These are phyloP conservation scores for Anolis sagrei DNA, from an alignment of 2,113 vertebrate genomes.

Conservation along the genomic window DNA sequence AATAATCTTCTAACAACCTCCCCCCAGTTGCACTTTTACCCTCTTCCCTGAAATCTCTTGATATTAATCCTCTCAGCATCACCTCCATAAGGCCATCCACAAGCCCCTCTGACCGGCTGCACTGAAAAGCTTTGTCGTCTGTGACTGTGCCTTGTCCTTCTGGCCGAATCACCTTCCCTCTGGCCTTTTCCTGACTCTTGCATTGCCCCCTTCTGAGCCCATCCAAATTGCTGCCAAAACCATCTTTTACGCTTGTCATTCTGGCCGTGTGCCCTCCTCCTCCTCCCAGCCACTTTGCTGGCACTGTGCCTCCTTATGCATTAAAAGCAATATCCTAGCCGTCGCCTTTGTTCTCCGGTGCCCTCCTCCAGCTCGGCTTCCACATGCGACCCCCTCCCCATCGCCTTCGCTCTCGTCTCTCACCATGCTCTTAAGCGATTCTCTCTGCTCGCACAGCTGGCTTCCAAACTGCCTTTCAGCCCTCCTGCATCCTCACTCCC, in stretches of 20 bases:
- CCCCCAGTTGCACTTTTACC: background rate
- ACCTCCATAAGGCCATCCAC: constrained; percentile 40
- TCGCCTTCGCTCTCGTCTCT: background rate
- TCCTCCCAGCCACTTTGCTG: background rate
- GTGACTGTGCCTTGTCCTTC: constrained; percentile 45
- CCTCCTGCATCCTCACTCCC: background rate
- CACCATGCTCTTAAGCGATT: background rate
- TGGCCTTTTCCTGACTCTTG: background rate
- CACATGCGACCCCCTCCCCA: background rate
- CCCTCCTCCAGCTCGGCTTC: background rate
- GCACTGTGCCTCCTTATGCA: fast-evolving
- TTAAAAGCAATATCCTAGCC: background rate
- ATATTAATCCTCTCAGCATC: constrained; percentile 60
- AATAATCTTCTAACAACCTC: constrained; percentile 33
- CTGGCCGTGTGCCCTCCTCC: background rate
- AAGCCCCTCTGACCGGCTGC: constrained; percentile 27
- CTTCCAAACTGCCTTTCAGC: background rate
- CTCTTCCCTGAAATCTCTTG: constrained; percentile 52
- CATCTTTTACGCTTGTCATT: constrained; percentile 9
- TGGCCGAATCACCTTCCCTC: constrained; percentile 30
- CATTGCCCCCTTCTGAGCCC: background rate
- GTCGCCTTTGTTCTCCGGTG: background rate
- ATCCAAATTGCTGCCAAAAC: background rate
- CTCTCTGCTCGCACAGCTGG: background rate
- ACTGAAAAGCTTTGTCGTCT: constrained; percentile 24